Evolutionary conservation across 2,797 vertebrate species (phyloP).

Genomic region (Parauchenoglanis ngamensis): DNA sequence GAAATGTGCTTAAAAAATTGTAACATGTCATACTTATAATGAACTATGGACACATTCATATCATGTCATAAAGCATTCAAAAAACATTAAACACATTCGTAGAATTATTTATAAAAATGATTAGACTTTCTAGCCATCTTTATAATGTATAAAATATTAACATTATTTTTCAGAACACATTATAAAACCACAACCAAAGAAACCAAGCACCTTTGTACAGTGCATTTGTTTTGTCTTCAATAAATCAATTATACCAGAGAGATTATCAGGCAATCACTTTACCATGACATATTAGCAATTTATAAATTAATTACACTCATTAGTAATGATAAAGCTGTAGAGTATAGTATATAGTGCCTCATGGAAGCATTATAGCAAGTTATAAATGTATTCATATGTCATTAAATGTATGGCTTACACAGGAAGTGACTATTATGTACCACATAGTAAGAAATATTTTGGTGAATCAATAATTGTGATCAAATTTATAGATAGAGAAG

Average conservation of each 20-base stretch:
- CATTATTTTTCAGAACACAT: not conserved
- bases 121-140: not conserved
- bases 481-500: not conserved
- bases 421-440: not conserved
- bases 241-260: not conserved
- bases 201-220: not conserved
- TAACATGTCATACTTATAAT: not conserved
- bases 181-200: not conserved
- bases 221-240: not conserved
- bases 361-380: not conserved
- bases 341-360: not conserved
- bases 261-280: not conserved
- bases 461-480: not conserved
- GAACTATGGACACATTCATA: not conserved
- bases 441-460: not conserved
- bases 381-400: constrained; percentile 2
- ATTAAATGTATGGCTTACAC: not conserved
- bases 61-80: not conserved
- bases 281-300: not conserved
- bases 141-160: not conserved
- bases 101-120: not conserved
- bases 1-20: not conserved
- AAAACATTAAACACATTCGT: not conserved
- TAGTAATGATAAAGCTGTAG: not conserved
- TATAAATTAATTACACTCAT: not conserved